Percentiles rank a stretch among this genome's conserved stretches.
phyloP scores from a whole-genome alignment of 2,888 invertebrate species.

The Tipula vernalis region DNA sequence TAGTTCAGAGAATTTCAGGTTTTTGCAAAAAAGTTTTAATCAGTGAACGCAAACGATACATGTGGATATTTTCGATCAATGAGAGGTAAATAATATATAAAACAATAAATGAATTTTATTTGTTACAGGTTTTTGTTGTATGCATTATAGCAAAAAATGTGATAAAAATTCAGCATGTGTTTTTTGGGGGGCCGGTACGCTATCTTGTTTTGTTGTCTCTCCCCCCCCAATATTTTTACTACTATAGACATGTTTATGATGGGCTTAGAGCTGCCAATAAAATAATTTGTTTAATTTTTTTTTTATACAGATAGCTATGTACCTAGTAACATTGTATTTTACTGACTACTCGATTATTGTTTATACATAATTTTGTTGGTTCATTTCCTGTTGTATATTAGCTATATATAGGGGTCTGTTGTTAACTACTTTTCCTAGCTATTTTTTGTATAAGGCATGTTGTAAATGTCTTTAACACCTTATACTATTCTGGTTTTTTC shows the following conservation, averaged over 20 bases:
- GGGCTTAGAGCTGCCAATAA: neutral
- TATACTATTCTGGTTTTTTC: neutral
- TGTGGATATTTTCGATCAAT: conserved; percentile 5
- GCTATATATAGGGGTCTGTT: neutral
- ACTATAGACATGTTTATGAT: neutral
- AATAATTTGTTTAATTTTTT: neutral
- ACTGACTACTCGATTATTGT: neutral
- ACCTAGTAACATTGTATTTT: neutral
- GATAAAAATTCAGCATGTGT: neutral
- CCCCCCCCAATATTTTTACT: neutral
- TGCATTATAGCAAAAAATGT: neutral
- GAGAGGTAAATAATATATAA: neutral
- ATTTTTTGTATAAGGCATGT: neutral
- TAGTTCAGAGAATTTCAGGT: neutral
- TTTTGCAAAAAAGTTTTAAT: neutral
- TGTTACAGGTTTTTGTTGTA: neutral
- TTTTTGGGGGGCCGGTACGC: neutral
- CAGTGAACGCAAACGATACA: neutral
- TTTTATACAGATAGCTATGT: neutral
- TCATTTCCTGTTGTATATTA: neutral
- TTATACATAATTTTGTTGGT: neutral
- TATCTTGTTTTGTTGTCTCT: neutral
- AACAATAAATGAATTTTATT: neutral
- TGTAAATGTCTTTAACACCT: neutral
- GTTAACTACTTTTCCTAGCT: neutral